Percentiles rank a stretch among this genome's conserved stretches.
Conservation (phyloP, 2,113 vertebrate genomes). For the Addax nasomaculatus region DNA sequence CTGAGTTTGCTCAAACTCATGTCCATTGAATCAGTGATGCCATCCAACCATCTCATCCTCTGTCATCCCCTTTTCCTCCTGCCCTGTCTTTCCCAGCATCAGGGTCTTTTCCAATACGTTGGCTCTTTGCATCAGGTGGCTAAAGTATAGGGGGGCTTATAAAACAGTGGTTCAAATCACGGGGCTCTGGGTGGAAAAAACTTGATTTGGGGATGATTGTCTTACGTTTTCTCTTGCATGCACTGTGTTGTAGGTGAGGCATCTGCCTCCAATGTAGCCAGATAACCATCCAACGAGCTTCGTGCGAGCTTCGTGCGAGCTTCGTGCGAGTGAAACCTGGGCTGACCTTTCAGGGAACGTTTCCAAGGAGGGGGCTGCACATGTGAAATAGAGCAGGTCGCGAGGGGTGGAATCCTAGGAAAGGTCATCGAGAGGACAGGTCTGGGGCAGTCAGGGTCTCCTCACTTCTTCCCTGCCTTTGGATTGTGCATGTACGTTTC, state of each 20-base stretch:
- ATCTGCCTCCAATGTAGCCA: background rate
- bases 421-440: background rate
- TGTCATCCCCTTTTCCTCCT: background rate
- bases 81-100: background rate
- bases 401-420: background rate
- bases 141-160: background rate
- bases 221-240: background rate
- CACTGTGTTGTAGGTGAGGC: background rate
- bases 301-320: fast-evolving
- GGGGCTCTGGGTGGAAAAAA: background rate
- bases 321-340: background rate
- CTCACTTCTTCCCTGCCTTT: background rate
- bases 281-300: background rate
- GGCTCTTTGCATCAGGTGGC: background rate
- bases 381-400: background rate
- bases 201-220: background rate
- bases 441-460: background rate
- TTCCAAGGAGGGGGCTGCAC: background rate
- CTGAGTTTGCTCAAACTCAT: background rate
- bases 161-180: background rate
- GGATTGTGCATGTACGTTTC: background rate
- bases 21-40: background rate
- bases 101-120: background rate
- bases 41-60: background rate
- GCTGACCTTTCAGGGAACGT: background rate